Base-by-base conservation (phyloP, 2,797 vertebrate species). In the Tokudaia tokunoshimensis region DNA sequence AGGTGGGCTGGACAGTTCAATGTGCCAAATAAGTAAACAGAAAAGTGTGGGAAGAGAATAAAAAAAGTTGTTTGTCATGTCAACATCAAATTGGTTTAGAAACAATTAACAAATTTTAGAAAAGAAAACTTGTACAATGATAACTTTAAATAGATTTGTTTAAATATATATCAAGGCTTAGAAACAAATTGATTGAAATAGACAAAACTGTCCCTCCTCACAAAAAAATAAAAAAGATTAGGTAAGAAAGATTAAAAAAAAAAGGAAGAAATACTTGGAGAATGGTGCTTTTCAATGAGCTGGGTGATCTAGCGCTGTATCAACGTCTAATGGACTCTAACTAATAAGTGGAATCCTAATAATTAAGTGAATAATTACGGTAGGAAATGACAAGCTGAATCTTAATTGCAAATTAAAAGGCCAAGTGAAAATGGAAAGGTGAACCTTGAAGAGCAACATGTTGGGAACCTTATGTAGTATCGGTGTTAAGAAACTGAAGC, bases 91-190 rank as follows among this genome's bases (percentile, higher is more conserved):
- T 20, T 82, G 41, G 72, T 93, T 80, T 94, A 29, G 87, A 94
- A 91, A 50, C 84, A 81, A 34, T 91, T 89, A 22, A 22, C 13
- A 88, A 96, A 89, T 72, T 50, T 93, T 31, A 26, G 24, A 91
- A 86, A 76, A 55, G 79, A 31, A 80, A 87, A 70, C 57, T 82
- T 72, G 2, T 80, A 52, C 70, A 61, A 67, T 90, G 15, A 20
- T n/a, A 63, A 84, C 17, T 57, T 91, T 91, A 37, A 52, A 72
- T 67, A 75, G 24, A 70, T 24, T n/a, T 67, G 72, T 20, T 88
- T 81, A 67, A 82, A 93, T 89, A 78, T 93, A 26, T 15, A 47
- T 93, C 17, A 67, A 47, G 55, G 41, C 9, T 11, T 55, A 37
- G 2, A 0, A 29, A 61, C 47, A 91, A 65, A 78, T 37, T 5